Evolutionary conservation across 2,113 vertebrate genomes (phyloP), one percentile per base, ranked within the genome.

Genomic region (Pseudopipra pipra): DNA sequence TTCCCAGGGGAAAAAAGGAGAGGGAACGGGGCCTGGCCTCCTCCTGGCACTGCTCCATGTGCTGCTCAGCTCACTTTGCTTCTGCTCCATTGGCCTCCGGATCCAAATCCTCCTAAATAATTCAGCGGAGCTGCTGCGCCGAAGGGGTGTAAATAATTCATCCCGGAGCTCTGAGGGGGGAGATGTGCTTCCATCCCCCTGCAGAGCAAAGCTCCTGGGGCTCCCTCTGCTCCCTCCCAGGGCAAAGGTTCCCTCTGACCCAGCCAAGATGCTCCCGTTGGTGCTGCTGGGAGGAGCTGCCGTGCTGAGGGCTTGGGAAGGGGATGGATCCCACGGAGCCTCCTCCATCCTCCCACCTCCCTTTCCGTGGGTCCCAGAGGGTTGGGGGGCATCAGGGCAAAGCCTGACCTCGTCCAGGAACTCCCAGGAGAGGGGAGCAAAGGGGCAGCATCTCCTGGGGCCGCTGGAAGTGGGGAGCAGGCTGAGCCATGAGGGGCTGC

Each of bases 121-220:
- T 95, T 96, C 94, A 97, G 88, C 43, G 6, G 87, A 93, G 77
- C 90, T 59, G 79, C 90, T 30, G 63, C 27, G 0, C 35, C 39
- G 39, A 41, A 41, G 39, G 39, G 44, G 51, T 24, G 18, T 96
- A 41, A 97, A 97, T 97, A 96, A 97, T 96, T 97, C 77, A 97
- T 92, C 74, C 56, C 4, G 47, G 73, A 67, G 70, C 49, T 76
- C 66, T 76, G 62, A 74, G 74, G 62, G 86, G 56, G 68, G 37
- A 85, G 41, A 19, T 1, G 71, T 1, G 58, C 47, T 41, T 89
- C 28, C 90, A 66, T 73, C 63, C 23, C 22, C 81, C 51, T 7
- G 65, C 55, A 44, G 74, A 87, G 84, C 37, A 16, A 43, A 65
- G 70, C 81, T 85, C 23, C 17, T 4, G 83, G 46, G 83, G 68